Base-by-base conservation (phyloP, 2,888 invertebrate species). In the Chaetogeoica ovagalla region DNA sequence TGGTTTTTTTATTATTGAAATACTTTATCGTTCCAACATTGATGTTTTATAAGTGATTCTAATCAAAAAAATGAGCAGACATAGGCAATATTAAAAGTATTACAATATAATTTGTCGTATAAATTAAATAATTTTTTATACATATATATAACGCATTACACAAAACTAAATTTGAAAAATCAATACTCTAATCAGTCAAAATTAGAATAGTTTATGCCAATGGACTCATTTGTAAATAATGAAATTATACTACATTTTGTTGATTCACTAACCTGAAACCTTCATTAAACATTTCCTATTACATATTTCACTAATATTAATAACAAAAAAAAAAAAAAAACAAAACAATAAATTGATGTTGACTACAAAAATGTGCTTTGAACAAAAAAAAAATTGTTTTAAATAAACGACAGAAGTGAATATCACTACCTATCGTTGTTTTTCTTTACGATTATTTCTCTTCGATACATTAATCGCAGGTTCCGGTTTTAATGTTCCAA, bases 151-250 rank as follows among this genome's bases (percentile, higher is more conserved):
- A 23, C 52, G 63, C 52, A 8, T 72, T 72, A 74, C 2, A 57
- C 57, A 66, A 65, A 57, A 66, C 23, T 39, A 75, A 57, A 74
- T 66, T 66, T 74, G 65, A 39, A 59, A n/a, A 55, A 75, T 57
- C 13, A 68, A 76, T 59, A 76, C 4, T 68, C 59, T 59, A 76
- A 76, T 76, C 75, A 76, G 75, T 76, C 75, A 66, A 76, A 76
- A 76, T 76, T 57, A 76, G 66, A 76, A 75, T 66, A 37, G 39
- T 57, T 55, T 39, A 48, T 19, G 5, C 8, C 23, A 5, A n/a
- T 21, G 19, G 11, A 19, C 43, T 30, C 19, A 57, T 13, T 75
- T 43, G 19, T 59, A 59, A 59, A 23, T 15, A 43, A 59, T n/a
- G 21, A 13, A 57, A 71, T 55, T 65, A 65, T 19, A 37, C 52